A percentile compares a stretch with the other conserved stretches of the same genome.
Conservation (phyloP, 2,113 vertebrate species). For the Semnornis frantzii region DNA sequence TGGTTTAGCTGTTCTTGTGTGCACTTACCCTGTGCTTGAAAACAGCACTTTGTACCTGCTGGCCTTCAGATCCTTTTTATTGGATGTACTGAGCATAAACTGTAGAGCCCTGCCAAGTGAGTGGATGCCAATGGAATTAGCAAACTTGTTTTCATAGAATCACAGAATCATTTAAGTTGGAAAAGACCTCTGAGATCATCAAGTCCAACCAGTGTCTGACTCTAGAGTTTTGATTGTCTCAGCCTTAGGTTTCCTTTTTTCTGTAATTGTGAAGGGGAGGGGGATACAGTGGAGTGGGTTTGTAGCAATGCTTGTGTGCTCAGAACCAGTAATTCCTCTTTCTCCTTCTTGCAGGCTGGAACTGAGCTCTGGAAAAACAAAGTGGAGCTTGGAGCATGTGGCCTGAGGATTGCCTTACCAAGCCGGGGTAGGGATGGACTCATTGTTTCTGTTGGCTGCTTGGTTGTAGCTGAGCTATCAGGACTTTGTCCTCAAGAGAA, state of each 20-base stretch:
- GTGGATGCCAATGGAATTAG: background rate
- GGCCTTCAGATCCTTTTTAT: background rate
- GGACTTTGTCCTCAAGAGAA: background rate
- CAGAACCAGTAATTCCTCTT: background rate
- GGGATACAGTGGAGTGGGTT: background rate
- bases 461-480: background rate
- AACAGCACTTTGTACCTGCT: background rate
- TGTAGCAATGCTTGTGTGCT: background rate
- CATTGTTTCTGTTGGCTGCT: background rate
- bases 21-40: background rate
- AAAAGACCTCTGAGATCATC: too few species aligned
- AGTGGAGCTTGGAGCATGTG: conserved; percentile 41
- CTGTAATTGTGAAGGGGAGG: background rate
- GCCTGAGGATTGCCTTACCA: conserved; percentile 28
- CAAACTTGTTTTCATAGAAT: background rate
- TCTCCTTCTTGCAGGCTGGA: conserved; percentile 28
- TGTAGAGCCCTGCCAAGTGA: background rate
- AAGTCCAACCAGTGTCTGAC: too few species aligned
- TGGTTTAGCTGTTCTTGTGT: background rate
- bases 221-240: background rate
- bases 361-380: conserved; percentile 36
- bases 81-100: background rate
- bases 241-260: background rate
- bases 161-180: too few species aligned
- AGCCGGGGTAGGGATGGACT: conserved; percentile 27